Evolutionary conservation across 2,113 vertebrate species (phyloP).

Genomic region (Lethenteron reissneri): DNA sequence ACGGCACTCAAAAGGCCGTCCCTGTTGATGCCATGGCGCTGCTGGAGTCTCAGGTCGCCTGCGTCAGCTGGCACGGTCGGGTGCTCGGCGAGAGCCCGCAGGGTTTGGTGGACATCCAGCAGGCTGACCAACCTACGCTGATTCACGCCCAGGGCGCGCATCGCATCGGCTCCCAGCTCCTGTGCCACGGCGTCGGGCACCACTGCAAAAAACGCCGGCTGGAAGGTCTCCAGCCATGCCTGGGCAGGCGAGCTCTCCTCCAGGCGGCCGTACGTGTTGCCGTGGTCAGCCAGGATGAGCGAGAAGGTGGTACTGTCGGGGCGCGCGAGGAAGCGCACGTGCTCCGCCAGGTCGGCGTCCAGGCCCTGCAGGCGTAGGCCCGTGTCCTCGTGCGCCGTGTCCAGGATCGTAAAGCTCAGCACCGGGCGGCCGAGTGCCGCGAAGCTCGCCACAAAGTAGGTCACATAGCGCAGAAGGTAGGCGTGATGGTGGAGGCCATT

Average conservation of each 20-base stretch:
- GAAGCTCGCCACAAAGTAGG: conserved; percentile 11
- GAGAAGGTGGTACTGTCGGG: conserved; percentile 11
- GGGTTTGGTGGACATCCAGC: conserved; percentile 12
- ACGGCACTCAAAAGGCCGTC: conserved; percentile 12
- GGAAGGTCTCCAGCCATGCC: conserved; percentile 12
- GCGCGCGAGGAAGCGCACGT: conserved; percentile 11
- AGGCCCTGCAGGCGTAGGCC: conserved; percentile 12
- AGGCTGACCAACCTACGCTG: conserved; percentile 14
- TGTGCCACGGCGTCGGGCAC: conserved; percentile 10
- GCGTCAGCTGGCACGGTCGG: background rate
- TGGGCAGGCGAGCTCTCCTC: conserved; percentile 9
- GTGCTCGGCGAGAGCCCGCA: conserved; percentile 7
- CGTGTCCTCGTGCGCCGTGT: conserved; percentile 14
- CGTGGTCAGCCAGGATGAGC: conserved; percentile 14
- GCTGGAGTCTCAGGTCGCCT: background rate
- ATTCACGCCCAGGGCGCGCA: conserved; percentile 10
- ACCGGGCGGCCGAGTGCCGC: conserved; percentile 9
- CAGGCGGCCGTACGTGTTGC: conserved; percentile 13
- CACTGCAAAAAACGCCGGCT: conserved; percentile 12
- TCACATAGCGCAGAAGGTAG: conserved; percentile 13
- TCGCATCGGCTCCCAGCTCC: conserved; percentile 9
- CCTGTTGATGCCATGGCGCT: conserved; percentile 7
- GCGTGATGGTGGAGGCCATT: conserved; percentile 14
- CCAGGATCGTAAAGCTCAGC: conserved; percentile 13
- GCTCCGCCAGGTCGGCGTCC: conserved; percentile 10